Evolutionary conservation across 2,113 vertebrate species (phyloP).

Genomic region (Penelope pileata): DNA sequence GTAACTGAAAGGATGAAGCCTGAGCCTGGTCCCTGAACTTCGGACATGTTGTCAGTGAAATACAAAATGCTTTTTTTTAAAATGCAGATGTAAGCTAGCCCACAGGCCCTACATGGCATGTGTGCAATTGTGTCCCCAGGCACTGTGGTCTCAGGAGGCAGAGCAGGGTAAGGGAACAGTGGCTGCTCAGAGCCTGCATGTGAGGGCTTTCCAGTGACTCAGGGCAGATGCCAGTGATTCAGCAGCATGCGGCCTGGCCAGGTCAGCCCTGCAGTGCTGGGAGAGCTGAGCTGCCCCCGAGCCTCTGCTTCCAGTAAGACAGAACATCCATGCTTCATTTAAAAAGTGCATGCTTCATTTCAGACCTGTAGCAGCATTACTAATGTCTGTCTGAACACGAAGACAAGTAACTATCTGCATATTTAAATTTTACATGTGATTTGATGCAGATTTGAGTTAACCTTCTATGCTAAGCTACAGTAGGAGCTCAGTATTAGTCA

Average conservation of each 20-base stretch:
- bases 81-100: neutral
- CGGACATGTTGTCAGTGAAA: neutral
- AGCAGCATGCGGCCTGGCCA: neutral
- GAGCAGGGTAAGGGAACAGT: neutral
- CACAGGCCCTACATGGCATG: rapidly evolving
- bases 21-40: neutral
- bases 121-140: rapidly evolving
- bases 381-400: neutral
- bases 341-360: constrained; percentile 3
- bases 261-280: neutral
- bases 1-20: neutral
- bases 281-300: neutral
- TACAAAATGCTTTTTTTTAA: neutral
- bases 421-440: neutral
- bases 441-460: neutral
- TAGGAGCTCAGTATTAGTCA: neutral
- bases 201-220: neutral
- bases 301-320: neutral
- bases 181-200: neutral
- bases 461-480: neutral
- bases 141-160: neutral
- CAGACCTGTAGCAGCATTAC: neutral
- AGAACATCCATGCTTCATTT: neutral
- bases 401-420: neutral
- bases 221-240: neutral